Evolutionary conservation across 2,888 invertebrate genomes (phyloP).

Genomic region (Phyllotreta cruciferae): DNA sequence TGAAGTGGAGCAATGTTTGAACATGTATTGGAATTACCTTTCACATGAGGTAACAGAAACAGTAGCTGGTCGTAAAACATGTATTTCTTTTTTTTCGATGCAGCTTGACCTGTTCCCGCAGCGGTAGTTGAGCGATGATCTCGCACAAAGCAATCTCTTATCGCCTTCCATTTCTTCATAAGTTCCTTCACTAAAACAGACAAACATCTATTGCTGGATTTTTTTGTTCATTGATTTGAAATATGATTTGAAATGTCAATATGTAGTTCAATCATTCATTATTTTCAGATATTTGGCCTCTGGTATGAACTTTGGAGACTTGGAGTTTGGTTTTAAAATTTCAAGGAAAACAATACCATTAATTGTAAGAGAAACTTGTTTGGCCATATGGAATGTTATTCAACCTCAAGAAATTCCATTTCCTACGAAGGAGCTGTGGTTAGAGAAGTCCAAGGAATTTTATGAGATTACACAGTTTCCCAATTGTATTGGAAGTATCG

Average conservation of each 20-base stretch:
- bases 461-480: slow-evolving; percentile 13
- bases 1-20: slow-evolving; percentile 24
- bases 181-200: neutral
- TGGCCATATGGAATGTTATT: slow-evolving; percentile 14
- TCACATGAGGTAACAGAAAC: slow-evolving; percentile 23
- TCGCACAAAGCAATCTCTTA: slow-evolving; percentile 10
- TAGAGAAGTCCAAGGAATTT: slow-evolving; percentile 16
- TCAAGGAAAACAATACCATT: neutral
- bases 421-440: slow-evolving; percentile 21
- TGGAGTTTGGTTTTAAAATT: neutral
- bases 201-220: too few relatives aligned
- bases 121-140: slow-evolving; percentile 14
- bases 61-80: slow-evolving; percentile 24
- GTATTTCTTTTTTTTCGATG: slow-evolving; percentile 23
- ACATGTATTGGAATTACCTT: slow-evolving; percentile 21
- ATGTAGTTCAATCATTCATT: neutral
- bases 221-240: neutral
- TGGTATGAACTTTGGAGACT: neutral
- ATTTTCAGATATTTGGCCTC: slow-evolving; percentile 11
- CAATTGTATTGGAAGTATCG: neutral
- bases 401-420: slow-evolving; percentile 16
- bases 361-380: slow-evolving; percentile 14
- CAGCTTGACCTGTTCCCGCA: slow-evolving; percentile 18
- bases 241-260: too few relatives aligned
- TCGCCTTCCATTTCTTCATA: slow-evolving; percentile 5